Evolutionary conservation across 2,888 invertebrate species (phyloP), one percentile per base, ranked within the genome.

Genomic region (Esperia sulphurella): DNA sequence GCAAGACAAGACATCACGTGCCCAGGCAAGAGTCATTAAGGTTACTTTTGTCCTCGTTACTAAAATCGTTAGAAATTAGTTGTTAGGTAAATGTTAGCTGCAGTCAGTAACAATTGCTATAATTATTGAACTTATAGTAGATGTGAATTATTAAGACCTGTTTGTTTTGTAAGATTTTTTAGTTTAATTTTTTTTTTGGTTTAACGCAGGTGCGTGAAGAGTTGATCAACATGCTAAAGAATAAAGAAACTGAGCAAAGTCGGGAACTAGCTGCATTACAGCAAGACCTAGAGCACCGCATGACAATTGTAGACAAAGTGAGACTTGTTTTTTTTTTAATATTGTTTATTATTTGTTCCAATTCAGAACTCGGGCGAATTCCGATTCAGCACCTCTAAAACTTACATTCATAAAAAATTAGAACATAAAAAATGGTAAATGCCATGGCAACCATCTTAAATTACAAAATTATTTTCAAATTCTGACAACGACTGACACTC

Each of bases 11-110:
- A 89, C 91, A 50, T 88, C 93, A 70, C 90, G 88, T 59, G 91
- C 92, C 62, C 92, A 92, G 86, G 91, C 91, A 75, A 92, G 91
- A 69, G 83, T 92, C 59, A 82, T 92, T 57, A 92, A 92, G 82
- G 91, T 91, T 61, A 75, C 67, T 73, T 21, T 63, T 49, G 53
- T 55, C 50, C 62, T 61, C 66, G 14, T 39, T 50, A 33, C 40
- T 47, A 41, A 46, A n/a, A 37, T 30, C 14, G 2, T 29, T 43
- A 14, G 10, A 12, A 7, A 7, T 6, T 29, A 8, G 1, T 8
- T 3, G 10, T 5, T 10, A 7, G 8, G 41, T 8, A n/a, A n/a
- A n/a, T n/a, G n/a, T n/a, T n/a, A n/a, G n/a, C n/a, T n/a, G n/a
- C n/a, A n/a, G n/a, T n/a, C n/a, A n/a, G n/a, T n/a, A n/a, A n/a